These are phyloP conservation scores for Aptenodytes forsteri DNA, from an alignment of 2,113 vertebrate species.

Conservation along the genomic window DNA sequence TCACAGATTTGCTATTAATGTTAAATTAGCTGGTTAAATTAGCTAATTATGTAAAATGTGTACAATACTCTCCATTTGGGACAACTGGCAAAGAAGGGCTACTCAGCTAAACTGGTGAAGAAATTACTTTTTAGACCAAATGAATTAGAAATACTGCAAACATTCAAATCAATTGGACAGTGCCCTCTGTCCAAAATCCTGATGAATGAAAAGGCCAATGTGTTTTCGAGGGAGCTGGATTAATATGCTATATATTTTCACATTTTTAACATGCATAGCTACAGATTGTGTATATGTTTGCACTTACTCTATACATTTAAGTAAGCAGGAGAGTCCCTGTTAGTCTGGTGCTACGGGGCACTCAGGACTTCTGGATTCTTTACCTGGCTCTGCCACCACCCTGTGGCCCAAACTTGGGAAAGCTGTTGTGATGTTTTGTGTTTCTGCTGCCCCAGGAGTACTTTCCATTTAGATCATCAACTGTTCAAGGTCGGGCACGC, in stretches of 20 bases:
- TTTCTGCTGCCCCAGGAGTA: background rate
- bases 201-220: background rate
- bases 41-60: constrained; percentile 50
- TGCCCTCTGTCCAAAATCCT: background rate
- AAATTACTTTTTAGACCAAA: background rate
- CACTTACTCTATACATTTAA: background rate
- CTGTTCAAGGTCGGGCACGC: background rate
- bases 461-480: background rate
- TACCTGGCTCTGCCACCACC: background rate
- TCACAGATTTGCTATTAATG: constrained; percentile 36
- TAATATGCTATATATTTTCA: background rate
- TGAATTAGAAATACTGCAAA: background rate
- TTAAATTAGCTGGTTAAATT: constrained; percentile 57
- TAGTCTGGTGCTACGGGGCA: rapidly evolving
- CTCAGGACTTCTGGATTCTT: background rate
- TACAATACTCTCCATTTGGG: background rate
- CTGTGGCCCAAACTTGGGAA: background rate
- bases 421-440: background rate
- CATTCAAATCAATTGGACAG: background rate
- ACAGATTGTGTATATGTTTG: background rate
- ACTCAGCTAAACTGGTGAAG: background rate
- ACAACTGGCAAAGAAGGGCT: background rate
- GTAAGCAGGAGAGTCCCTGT: background rate
- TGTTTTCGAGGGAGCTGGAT: background rate
- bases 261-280: background rate